Conservation (phyloP, 2,888 invertebrate species). For the Oxytorus armatus region DNA sequence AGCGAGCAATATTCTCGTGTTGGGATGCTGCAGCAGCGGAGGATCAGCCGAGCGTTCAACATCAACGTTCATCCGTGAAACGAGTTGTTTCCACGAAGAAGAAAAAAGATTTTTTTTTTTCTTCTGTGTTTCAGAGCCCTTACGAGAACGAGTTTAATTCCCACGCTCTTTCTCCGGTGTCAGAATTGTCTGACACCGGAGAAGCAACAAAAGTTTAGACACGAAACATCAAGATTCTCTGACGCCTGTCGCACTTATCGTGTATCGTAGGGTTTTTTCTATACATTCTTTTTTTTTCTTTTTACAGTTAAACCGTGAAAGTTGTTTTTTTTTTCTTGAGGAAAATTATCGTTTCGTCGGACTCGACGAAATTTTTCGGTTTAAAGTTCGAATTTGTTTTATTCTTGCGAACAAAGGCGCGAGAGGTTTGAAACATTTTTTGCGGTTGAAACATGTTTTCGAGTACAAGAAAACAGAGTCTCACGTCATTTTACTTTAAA, state of each 20-base stretch:
- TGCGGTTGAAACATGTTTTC: too few species aligned
- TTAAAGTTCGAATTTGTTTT: too few species aligned
- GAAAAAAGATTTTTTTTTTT: constrained; percentile 24
- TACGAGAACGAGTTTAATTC: constrained; percentile 60
- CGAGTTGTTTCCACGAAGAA: constrained; percentile 62
- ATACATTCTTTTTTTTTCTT: neutral
- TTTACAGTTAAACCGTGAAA: too few species aligned
- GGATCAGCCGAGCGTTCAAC: constrained; percentile 68
- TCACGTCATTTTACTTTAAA: too few species aligned
- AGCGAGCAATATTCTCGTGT: constrained; percentile 32
- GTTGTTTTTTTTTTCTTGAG: too few species aligned
- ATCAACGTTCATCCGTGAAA: constrained; percentile 69
- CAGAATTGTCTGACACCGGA: constrained; percentile 18
- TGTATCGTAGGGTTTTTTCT: neutral
- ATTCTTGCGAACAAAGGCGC: too few species aligned
- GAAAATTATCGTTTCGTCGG: too few species aligned
- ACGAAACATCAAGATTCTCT: constrained; percentile 11
- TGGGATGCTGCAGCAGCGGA: constrained; percentile 53
- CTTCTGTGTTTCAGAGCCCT: constrained; percentile 28
- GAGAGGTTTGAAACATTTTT: too few species aligned
- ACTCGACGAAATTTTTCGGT: too few species aligned
- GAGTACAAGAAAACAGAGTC: too few species aligned
- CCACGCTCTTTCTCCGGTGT: constrained; percentile 43
- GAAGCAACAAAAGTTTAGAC: constrained; percentile 9
- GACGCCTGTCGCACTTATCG: neutral